Evolutionary conservation across 2,797 vertebrate genomes (phyloP).

Genomic region (Sandelia bainsii): DNA sequence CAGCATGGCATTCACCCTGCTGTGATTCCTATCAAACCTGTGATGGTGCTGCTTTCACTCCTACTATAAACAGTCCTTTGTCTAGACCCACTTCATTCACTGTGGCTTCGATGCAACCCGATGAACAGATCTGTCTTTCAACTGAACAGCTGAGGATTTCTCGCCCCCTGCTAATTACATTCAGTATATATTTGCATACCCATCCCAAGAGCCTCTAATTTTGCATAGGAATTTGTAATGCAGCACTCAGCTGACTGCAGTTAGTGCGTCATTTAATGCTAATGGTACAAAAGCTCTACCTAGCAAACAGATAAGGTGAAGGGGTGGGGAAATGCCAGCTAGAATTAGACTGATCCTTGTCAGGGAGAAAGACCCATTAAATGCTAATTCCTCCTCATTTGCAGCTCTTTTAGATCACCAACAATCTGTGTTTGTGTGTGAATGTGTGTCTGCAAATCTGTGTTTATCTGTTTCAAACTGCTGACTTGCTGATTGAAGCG

Average conservation of each 20-base stretch:
- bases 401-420: constrained; percentile 74
- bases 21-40: constrained; percentile 25
- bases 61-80: constrained; percentile 20
- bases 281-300: constrained; percentile 60
- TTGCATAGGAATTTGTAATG: constrained; percentile 62
- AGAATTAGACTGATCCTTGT: constrained; percentile 66
- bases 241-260: constrained; percentile 48
- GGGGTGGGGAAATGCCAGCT: constrained; percentile 44
- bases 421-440: constrained; percentile 55
- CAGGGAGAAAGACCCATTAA: constrained; percentile 79
- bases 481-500: constrained; percentile 77
- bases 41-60: not conserved
- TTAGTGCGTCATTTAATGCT: constrained; percentile 70
- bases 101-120: not conserved
- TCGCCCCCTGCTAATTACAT: constrained; percentile 16
- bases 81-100: constrained; percentile 12
- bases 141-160: constrained; percentile 31
- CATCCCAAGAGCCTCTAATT: constrained; percentile 16
- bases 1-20: constrained; percentile 7
- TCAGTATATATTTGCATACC: constrained; percentile 52
- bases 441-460: constrained; percentile 51
- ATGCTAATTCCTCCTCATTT: constrained; percentile 80
- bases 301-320: constrained; percentile 57
- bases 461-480: constrained; percentile 43
- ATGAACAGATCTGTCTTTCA: constrained; percentile 26